Conservation (phyloP, 2,113 vertebrate species). For the Notarius lentiginosus region DNA sequence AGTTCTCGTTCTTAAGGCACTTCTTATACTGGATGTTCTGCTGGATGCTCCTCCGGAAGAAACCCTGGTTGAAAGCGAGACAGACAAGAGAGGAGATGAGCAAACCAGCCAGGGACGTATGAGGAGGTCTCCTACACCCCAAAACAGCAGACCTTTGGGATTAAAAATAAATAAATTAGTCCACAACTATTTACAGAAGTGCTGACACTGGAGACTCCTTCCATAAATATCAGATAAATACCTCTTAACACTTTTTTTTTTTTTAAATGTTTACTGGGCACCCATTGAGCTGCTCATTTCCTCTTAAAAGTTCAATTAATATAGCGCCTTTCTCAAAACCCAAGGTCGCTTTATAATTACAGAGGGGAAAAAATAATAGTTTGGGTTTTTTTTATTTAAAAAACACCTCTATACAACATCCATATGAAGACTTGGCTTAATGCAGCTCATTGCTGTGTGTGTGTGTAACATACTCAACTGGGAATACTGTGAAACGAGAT, state of each 20-base stretch:
- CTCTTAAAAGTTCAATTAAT: no score
- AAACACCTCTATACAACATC: no score
- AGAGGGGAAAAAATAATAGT: no score
- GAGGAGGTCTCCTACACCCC: neutral
- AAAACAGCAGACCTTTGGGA: neutral
- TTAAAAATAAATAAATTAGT: neutral
- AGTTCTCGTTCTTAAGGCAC: constrained; percentile 97
- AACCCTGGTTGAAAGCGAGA: constrained; percentile 74
- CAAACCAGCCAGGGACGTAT: neutral
- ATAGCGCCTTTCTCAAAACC: no score
- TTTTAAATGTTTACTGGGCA: neutral
- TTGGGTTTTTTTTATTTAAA: no score
- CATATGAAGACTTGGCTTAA: no score
- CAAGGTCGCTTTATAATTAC: no score
- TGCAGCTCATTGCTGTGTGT: no score
- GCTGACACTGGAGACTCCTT: neutral
- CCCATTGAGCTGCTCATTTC: no score
- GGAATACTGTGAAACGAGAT: neutral
- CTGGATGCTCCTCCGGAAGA: constrained; percentile 96
- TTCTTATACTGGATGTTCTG: constrained; percentile 99
- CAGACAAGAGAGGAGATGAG: neutral
- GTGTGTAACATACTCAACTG: no score
- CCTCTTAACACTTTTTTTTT: no score
- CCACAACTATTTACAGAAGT: neutral
- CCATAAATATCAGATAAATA: neutral